Base-by-base conservation (phyloP, 2,113 vertebrate species). In the Cyrtonyx montezumae region DNA sequence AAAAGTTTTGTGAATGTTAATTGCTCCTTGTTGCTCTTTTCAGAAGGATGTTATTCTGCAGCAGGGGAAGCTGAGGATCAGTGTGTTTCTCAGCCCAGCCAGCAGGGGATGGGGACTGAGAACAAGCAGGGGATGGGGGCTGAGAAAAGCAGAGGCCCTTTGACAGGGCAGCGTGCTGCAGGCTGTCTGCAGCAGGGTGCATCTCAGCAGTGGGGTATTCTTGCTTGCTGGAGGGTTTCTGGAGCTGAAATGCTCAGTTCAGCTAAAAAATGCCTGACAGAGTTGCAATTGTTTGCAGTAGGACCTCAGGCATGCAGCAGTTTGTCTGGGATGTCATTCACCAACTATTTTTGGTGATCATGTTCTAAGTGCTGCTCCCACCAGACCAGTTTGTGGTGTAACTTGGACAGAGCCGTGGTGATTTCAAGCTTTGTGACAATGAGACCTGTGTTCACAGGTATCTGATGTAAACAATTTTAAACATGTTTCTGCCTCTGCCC, bases 51-150 rank as follows among this genome's bases (percentile, higher is more conserved):
- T 81, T 88, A 22, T 77, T 61, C 67, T 76, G 4, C 67, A 68
- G 80, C 68, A 67, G 89, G 75, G 89, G 94, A 92, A 92, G 92
- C 88, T 92, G 91, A 95, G 95, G 96, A 84, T 46, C 75, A 62
- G 58, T 30, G 73, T 59, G 7, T 82, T 75, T 5, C 56, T 80
- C 45, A 61, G 28, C 15, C 32, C 46, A 86, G 75, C 20, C 37
- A 48, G 85, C 76, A 62, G 79, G 85, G 77, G 66, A 51, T 56
- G 78, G 43, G 15, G 63, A 30, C 18, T 84, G 36, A 80, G 45
- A 84, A 62, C n/a, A 55, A 82, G 49, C 87, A 37, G 61, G 53
- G 45, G 20, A 36, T n/a, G n/a, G n/a, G n/a, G n/a, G n/a, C n/a
- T n/a, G n/a, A n/a, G n/a, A n/a, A n/a, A n/a, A n/a, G n/a, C 34